Evolutionary conservation across 2,797 vertebrate species (phyloP).

Genomic region (Sebastes nivosus): DNA sequence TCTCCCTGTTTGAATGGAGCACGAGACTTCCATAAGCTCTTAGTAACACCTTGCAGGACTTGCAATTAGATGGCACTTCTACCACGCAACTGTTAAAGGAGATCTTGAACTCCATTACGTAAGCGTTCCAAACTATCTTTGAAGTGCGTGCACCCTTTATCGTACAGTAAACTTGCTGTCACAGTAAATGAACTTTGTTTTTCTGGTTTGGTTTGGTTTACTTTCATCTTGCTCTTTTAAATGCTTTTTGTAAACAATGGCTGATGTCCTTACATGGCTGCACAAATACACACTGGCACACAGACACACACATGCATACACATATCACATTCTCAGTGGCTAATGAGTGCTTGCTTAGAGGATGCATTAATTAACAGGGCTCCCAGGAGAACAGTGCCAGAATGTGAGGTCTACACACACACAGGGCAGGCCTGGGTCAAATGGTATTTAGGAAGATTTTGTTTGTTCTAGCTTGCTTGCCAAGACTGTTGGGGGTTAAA

Average conservation of each 20-base stretch:
- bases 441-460: slow-evolving; percentile 31
- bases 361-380: slow-evolving; percentile 58
- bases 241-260: slow-evolving; percentile 31
- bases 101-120: slow-evolving; percentile 8
- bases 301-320: neutral
- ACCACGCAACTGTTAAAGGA: slow-evolving; percentile 30
- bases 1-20: slow-evolving; percentile 10
- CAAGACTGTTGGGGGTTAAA: slow-evolving; percentile 35
- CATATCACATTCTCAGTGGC: slow-evolving; percentile 21
- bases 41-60: slow-evolving; percentile 25
- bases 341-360: slow-evolving; percentile 56
- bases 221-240: slow-evolving; percentile 12
- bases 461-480: slow-evolving; percentile 29
- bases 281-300: slow-evolving; percentile 6
- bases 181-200: slow-evolving; percentile 49
- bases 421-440: slow-evolving; percentile 33
- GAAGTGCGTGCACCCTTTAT: slow-evolving; percentile 26
- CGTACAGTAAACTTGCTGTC: slow-evolving; percentile 20
- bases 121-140: slow-evolving; percentile 10
- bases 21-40: slow-evolving; percentile 20
- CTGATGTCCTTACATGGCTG: slow-evolving; percentile 21
- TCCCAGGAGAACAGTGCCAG: slow-evolving; percentile 53
- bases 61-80: slow-evolving; percentile 34
- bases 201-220: neutral
- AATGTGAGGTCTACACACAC: slow-evolving; percentile 24